Evolutionary conservation across 2,113 vertebrate species (phyloP).

Genomic region (Myanophis thanlyinensis): DNA sequence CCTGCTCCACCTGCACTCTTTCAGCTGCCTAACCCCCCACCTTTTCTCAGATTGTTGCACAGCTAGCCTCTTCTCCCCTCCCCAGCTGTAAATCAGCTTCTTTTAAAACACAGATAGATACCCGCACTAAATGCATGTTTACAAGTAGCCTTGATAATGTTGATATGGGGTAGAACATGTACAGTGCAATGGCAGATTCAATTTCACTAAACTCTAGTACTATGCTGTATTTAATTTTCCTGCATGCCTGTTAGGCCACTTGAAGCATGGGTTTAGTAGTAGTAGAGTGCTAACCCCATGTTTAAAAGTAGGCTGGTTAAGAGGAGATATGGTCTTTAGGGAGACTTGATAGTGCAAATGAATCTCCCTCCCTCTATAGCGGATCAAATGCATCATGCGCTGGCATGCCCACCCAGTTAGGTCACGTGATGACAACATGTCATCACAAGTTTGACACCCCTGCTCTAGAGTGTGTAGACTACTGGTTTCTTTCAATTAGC

Average conservation of each 20-base stretch:
- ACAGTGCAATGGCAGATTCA: not conserved
- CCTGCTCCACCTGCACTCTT: not conserved
- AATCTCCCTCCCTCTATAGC: not conserved
- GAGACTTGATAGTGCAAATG: not conserved
- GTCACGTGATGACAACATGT: no score
- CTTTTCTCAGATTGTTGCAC: not conserved
- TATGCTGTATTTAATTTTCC: not conserved
- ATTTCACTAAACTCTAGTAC: not conserved
- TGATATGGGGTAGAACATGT: not conserved
- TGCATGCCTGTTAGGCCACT: not conserved
- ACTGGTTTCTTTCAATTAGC: not conserved
- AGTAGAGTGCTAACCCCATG: not conserved
- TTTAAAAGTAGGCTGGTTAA: not conserved
- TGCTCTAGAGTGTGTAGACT: not conserved
- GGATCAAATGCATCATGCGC: no score
- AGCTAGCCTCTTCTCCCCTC: not conserved
- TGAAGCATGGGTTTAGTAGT: not conserved
- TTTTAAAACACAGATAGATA: not conserved
- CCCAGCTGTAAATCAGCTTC: not conserved
- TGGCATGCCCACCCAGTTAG: no score
- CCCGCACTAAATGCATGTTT: not conserved
- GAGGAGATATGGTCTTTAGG: not conserved
- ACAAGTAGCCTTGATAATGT: not conserved
- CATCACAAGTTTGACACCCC: no score
- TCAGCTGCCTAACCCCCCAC: not conserved